Evolutionary conservation across 2,888 invertebrate species (phyloP).

Genomic region (Rotaria sp.): DNA sequence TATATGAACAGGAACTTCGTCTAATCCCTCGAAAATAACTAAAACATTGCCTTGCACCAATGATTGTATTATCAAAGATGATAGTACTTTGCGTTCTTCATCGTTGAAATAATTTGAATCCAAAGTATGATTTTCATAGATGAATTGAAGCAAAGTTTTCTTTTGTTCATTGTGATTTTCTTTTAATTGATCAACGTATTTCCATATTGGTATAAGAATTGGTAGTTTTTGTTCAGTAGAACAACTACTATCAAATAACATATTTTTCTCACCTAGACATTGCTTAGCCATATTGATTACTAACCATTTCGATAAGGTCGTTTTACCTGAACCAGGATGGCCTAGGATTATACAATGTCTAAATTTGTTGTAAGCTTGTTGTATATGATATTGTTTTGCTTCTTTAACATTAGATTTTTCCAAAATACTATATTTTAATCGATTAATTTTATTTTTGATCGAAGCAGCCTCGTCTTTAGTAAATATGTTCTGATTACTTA

Average conservation of each 20-base stretch:
- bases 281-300: not conserved
- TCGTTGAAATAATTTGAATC: not conserved
- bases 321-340: not conserved
- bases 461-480: not conserved
- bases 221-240: not conserved
- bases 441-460: not conserved
- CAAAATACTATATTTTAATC: not conserved
- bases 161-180: not conserved
- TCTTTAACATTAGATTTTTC: not conserved
- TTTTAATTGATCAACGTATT: not conserved
- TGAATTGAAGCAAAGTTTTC: not conserved
- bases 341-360: not conserved
- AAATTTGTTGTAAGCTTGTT: not conserved
- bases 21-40: not conserved
- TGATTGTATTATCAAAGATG: not conserved
- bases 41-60: not conserved
- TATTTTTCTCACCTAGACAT: not conserved
- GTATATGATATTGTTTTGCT: not conserved
- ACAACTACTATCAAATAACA: not conserved
- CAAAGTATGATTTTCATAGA: not conserved
- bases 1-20: not conserved
- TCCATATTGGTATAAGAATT: not conserved
- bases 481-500: not conserved
- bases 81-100: not conserved
- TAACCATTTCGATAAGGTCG: not conserved